phyloP scores from a whole-genome alignment of 2,888 invertebrate genomes.

The Megalurothrips usitatus region DNA sequence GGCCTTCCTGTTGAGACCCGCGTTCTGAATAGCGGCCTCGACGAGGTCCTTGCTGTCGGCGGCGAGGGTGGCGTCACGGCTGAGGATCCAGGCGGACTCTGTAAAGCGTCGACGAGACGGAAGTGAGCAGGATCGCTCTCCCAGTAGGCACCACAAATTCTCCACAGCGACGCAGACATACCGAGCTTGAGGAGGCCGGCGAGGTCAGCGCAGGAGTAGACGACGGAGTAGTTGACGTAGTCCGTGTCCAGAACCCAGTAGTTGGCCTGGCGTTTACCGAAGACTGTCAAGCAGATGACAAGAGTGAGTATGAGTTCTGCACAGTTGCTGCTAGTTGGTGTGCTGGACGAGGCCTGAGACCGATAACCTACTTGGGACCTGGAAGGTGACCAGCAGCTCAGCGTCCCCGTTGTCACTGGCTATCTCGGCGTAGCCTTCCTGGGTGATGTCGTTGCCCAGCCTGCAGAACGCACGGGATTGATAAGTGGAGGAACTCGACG shows the following conservation, averaged over 20 bases:
- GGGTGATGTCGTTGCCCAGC: not conserved
- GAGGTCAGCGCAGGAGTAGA: not conserved
- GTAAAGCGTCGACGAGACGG: not conserved
- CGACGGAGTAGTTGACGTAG: not conserved
- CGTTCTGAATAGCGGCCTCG: not conserved
- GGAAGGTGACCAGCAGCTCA: not conserved
- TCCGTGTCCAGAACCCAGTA: conserved; percentile 1
- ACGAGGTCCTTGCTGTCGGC: not conserved
- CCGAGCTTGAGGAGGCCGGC: not conserved
- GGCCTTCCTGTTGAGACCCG: not conserved
- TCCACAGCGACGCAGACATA: not conserved
- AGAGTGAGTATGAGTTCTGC: too few species aligned
- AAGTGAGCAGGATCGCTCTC: too few species aligned
- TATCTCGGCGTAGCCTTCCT: not conserved
- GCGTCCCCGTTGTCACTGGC: not conserved
- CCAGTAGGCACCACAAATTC: too few species aligned
- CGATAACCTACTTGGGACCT: too few species aligned
- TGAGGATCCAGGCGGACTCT: conserved; percentile 8
- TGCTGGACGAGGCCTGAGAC: too few species aligned
- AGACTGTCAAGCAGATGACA: too few species aligned
- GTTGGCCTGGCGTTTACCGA: not conserved
- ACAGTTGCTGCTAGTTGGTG: too few species aligned
- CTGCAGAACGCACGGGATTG: too few species aligned
- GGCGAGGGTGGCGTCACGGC: not conserved
- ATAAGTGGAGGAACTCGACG: too few species aligned